These are phyloP conservation scores for Sebastes diaconus DNA, from an alignment of 2,797 vertebrate genomes.

Conservation along the genomic window DNA sequence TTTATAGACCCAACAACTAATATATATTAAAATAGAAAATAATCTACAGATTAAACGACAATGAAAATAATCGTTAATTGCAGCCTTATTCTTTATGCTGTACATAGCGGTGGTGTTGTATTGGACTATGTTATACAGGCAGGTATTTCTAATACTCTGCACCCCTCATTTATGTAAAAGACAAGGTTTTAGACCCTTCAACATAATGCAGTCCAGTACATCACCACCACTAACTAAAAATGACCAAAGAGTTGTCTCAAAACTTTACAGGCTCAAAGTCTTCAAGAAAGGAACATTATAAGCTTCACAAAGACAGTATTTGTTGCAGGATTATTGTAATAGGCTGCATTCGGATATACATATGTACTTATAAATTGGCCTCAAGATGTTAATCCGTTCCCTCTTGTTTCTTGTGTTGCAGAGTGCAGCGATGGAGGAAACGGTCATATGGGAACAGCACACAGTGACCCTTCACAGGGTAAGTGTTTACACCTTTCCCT, in stretches of 20 bases:
- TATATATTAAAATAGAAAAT: too few species aligned
- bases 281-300: not conserved
- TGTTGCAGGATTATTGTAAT: not conserved
- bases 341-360: not conserved
- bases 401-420: slow-evolving; percentile 71
- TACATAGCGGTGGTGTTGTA: not conserved
- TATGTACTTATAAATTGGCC: not conserved
- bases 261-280: not conserved
- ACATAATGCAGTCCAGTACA: not conserved
- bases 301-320: not conserved
- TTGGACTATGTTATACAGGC: not conserved
- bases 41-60: too few species aligned
- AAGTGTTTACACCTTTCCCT: slow-evolving; percentile 72
- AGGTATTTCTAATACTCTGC: not conserved
- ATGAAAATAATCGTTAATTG: too few species aligned
- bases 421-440: slow-evolving; percentile 99
- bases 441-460: slow-evolving; percentile 99
- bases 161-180: not conserved
- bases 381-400: slow-evolving; percentile 24
- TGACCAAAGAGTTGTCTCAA: not conserved
- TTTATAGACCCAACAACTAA: too few species aligned
- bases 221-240: not conserved
- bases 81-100: too few species aligned
- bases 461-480: slow-evolving; percentile 99
- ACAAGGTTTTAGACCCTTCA: not conserved